phyloP scores from a whole-genome alignment of 2,113 vertebrate species.

The Podarcis muralis region DNA sequence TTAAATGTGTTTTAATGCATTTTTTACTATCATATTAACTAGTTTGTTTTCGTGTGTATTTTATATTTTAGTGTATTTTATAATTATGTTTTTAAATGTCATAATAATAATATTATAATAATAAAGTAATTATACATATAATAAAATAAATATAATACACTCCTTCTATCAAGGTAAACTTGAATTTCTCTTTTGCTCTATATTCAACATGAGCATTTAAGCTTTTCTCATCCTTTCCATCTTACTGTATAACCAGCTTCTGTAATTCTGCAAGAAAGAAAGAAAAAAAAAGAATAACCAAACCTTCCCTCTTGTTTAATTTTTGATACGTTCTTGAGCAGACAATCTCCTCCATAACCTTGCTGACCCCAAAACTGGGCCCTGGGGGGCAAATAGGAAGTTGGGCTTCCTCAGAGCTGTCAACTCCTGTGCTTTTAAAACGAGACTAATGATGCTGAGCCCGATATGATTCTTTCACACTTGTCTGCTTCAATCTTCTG shows the following conservation, averaged over 20 bases:
- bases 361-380: slow-evolving; percentile 56
- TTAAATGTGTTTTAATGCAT: too few species aligned
- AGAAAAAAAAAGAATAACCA: background rate
- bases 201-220: slow-evolving; percentile 35
- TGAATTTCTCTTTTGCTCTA: slow-evolving; percentile 59
- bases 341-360: slow-evolving; percentile 6
- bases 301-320: background rate
- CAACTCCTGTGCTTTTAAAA: slow-evolving; percentile 63
- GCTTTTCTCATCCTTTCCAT: slow-evolving; percentile 32
- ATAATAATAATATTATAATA: background rate
- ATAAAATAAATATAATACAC: slow-evolving; percentile 2
- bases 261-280: background rate
- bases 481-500: slow-evolving; percentile 70
- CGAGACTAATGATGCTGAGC: slow-evolving; percentile 66
- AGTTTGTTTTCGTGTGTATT: too few species aligned
- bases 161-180: slow-evolving; percentile 60
- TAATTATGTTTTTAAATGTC: background rate
- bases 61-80: too few species aligned
- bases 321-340: background rate
- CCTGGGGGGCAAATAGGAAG: slow-evolving; percentile 43
- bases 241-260: slow-evolving; percentile 5
- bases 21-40: too few species aligned
- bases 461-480: slow-evolving; percentile 73
- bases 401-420: slow-evolving; percentile 61
- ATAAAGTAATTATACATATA: too few species aligned